Conservation (phyloP, 2,113 vertebrate species). For the Physeter macrocephalus region DNA sequence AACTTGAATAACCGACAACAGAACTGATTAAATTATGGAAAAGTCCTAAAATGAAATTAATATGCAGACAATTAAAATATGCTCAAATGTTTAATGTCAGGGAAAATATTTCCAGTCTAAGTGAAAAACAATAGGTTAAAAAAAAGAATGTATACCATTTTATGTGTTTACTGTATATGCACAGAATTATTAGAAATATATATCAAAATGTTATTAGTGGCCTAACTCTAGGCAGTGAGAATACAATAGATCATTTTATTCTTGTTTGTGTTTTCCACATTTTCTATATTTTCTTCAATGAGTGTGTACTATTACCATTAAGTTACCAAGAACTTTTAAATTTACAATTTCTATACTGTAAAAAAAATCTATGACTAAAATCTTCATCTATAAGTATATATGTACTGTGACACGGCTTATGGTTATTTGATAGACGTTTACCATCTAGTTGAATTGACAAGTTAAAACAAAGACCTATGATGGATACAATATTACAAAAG, state of each 20-base stretch:
- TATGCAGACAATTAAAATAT: conserved; percentile 1
- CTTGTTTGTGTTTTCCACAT: neutral
- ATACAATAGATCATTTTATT: neutral
- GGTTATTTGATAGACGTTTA: neutral
- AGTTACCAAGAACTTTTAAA: neutral
- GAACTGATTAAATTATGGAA: neutral
- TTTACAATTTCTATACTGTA: neutral
- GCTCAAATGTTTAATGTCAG: neutral
- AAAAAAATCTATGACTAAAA: conserved; percentile 1
- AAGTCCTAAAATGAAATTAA: neutral
- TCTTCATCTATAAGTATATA: neutral
- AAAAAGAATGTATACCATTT: neutral
- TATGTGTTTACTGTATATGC: neutral
- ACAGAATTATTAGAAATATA: neutral
- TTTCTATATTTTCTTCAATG: conserved; percentile 5
- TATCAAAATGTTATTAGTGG: neutral
- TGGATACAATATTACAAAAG: neutral
- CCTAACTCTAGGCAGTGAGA: neutral
- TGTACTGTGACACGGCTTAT: neutral
- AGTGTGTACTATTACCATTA: neutral
- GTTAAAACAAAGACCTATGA: conserved; percentile 11
- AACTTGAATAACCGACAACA: conserved; percentile 21
- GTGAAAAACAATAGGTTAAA: neutral
- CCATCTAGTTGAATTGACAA: neutral
- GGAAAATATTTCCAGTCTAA: neutral